Evolutionary conservation across 2,113 vertebrate genomes (phyloP).

Genomic region (Epinephelus lanceolatus): DNA sequence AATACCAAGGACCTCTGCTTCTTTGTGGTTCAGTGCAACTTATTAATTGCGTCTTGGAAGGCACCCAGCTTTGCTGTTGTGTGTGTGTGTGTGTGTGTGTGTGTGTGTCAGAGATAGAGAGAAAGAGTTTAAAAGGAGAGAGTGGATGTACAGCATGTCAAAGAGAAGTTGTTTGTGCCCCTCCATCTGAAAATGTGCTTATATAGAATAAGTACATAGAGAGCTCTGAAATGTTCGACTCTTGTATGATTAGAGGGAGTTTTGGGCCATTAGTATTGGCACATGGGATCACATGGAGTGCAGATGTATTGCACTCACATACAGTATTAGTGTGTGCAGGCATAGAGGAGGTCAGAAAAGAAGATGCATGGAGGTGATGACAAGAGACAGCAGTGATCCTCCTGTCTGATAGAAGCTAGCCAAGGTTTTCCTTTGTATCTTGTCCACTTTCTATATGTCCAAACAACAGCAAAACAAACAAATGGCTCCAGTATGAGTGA

Average conservation of each 20-base stretch:
- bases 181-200: neutral
- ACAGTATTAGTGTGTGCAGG: too few species aligned
- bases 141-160: slow-evolving; percentile 20
- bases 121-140: slow-evolving; percentile 7
- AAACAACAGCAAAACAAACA: too few species aligned
- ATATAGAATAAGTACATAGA: neutral
- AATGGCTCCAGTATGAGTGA: too few species aligned
- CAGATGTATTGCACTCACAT: neutral
- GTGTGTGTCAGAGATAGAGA: slow-evolving; percentile 8
- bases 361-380: too few species aligned
- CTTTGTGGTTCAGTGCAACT: slow-evolving; percentile 43
- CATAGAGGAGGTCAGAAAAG: too few species aligned
- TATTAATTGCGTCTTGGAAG: slow-evolving; percentile 46
- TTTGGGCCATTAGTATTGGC: neutral
- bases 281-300: neutral
- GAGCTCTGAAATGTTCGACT: neutral
- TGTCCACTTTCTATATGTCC: too few species aligned
- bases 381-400: too few species aligned
- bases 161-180: neutral
- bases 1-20: slow-evolving; percentile 35
- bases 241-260: neutral
- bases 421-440: too few species aligned
- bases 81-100: slow-evolving; percentile 17
- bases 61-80: neutral
- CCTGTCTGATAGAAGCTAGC: too few species aligned